These are phyloP conservation scores for Rhinoptilus africanus DNA, from an alignment of 2,113 vertebrate genomes.

Conservation along the genomic window DNA sequence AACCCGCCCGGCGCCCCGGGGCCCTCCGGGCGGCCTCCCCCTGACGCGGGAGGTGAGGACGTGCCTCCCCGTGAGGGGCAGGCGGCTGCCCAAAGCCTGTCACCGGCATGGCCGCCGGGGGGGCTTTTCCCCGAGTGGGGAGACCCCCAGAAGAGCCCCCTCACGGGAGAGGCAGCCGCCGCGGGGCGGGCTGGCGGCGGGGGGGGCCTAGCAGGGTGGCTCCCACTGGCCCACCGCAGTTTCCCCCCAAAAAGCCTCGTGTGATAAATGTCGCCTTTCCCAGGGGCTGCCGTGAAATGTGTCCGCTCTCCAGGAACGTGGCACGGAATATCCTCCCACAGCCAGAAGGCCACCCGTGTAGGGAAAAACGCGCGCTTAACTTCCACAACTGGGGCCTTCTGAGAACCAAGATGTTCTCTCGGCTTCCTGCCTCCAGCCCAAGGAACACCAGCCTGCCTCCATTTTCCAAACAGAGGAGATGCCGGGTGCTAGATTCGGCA, in stretches of 20 bases:
- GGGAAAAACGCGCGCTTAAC: neutral
- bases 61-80: neutral
- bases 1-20: fast-evolving
- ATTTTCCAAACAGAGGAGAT: neutral
- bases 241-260: fast-evolving
- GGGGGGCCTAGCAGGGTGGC: neutral
- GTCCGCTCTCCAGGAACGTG: neutral
- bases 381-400: neutral
- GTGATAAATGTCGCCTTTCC: neutral
- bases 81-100: neutral
- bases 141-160: neutral
- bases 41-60: fast-evolving
- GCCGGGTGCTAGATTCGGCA: neutral
- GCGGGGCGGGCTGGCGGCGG: neutral
- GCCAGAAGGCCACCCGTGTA: neutral
- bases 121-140: no score
- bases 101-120: fast-evolving
- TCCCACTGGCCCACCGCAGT: neutral
- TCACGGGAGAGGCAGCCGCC: no score
- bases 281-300: neutral
- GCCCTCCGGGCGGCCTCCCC: fast-evolving
- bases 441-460: neutral
- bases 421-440: neutral
- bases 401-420: neutral
- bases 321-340: fast-evolving